phyloP scores from a whole-genome alignment of 2,113 vertebrate genomes.

The Nerophis lumbriciformis region DNA sequence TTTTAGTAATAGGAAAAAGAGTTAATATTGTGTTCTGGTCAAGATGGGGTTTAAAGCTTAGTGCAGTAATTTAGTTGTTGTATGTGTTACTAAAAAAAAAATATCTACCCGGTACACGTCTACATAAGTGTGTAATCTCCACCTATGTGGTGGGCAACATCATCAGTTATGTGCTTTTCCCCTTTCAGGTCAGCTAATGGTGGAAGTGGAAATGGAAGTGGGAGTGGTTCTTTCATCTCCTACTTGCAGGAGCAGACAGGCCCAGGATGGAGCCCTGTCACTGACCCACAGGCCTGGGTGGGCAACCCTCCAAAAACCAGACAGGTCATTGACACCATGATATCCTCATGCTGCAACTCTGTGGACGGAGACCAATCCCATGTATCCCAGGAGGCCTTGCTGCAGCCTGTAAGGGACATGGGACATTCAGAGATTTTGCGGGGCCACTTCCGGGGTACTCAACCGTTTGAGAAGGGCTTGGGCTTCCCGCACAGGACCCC shows the following conservation, averaged over 20 bases:
- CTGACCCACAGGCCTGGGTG: slow-evolving; percentile 69
- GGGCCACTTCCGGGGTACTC: slow-evolving; percentile 73
- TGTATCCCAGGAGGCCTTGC: slow-evolving; percentile 68
- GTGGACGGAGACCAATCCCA: slow-evolving; percentile 61
- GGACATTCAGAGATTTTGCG: slow-evolving; percentile 74
- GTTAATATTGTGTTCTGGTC: too few species aligned
- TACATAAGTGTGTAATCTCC: neutral
- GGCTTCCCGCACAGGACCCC: slow-evolving; percentile 72
- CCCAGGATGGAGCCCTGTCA: slow-evolving; percentile 64
- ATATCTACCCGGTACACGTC: neutral
- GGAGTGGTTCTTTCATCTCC: slow-evolving; percentile 71
- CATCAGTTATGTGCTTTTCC: slow-evolving; percentile 44
- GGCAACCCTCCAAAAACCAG: slow-evolving; percentile 61
- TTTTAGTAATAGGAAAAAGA: too few species aligned
- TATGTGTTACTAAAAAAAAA: neutral
- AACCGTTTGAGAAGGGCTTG: slow-evolving; percentile 75
- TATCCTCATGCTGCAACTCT: slow-evolving; percentile 61
- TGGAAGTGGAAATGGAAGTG: slow-evolving; percentile 52
- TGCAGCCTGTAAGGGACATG: slow-evolving; percentile 75
- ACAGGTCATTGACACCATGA: slow-evolving; percentile 65
- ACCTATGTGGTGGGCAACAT: neutral
- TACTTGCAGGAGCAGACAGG: slow-evolving; percentile 74
- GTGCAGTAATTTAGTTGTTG: too few species aligned
- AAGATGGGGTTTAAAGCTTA: too few species aligned
- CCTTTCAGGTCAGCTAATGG: slow-evolving; percentile 58